phyloP scores from a whole-genome alignment of 2,797 vertebrate genomes.

The Otolemur crassicaudatus region DNA sequence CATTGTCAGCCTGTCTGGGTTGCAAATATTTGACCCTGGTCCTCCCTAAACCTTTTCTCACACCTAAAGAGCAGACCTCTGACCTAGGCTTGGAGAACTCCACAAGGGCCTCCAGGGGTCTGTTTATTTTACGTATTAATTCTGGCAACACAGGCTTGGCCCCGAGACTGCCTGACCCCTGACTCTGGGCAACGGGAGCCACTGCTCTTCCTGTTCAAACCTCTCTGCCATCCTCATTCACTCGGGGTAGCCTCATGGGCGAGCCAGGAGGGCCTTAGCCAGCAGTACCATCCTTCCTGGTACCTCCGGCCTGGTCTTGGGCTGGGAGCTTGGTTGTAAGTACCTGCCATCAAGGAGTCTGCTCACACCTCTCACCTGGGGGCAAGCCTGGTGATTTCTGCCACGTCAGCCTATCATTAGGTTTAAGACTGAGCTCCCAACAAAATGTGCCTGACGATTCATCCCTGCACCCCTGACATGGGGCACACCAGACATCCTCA shows the following conservation, averaged over 20 bases:
- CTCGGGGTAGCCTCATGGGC: background rate
- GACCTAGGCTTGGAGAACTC: slow-evolving; percentile 81
- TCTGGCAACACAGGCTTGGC: slow-evolving; percentile 78
- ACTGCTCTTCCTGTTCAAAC: slow-evolving; percentile 18
- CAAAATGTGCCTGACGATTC: accelerated
- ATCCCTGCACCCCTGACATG: accelerated
- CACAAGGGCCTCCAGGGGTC: slow-evolving; percentile 73
- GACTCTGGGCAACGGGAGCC: slow-evolving; percentile 46
- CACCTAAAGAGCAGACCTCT: slow-evolving; percentile 86
- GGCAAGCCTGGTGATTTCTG: background rate
- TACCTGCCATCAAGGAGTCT: background rate
- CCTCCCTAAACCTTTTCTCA: slow-evolving; percentile 86
- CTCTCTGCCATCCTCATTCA: slow-evolving; percentile 63
- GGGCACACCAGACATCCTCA: accelerated
- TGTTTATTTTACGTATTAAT: slow-evolving; percentile 85
- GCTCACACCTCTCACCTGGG: too few species aligned
- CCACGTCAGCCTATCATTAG: accelerated
- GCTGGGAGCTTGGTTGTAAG: accelerated
- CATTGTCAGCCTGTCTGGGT: slow-evolving; percentile 86
- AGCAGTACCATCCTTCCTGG: accelerated
- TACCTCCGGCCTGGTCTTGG: accelerated
- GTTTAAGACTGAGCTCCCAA: accelerated
- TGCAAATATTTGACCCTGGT: slow-evolving; percentile 87
- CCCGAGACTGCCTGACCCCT: slow-evolving; percentile 75
- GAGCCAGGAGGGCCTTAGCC: accelerated